Evolutionary conservation across 2,888 invertebrate species (phyloP).

Genomic region (Amiota communis): DNA sequence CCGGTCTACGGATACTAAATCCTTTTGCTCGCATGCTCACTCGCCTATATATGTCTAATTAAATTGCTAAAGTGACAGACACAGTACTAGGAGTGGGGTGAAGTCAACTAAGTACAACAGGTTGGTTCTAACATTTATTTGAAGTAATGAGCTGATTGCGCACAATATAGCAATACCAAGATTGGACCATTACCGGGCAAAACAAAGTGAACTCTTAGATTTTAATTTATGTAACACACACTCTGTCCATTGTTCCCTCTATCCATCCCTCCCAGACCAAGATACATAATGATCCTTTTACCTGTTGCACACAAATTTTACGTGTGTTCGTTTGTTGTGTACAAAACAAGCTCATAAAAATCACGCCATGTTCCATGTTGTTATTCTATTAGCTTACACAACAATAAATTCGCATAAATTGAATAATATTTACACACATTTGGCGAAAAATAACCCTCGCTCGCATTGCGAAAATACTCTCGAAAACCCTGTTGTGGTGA

Average conservation of each 20-base stretch:
- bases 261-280: neutral
- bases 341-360: constrained; percentile 56
- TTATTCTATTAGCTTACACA: neutral
- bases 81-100: neutral
- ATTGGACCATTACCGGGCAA: too few species aligned
- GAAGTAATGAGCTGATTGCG: constrained; percentile 52
- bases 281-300: constrained; percentile 22
- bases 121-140: constrained; percentile 48
- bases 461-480: too few species aligned
- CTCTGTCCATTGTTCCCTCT: too few species aligned
- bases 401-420: constrained; percentile 54
- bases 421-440: constrained; percentile 44
- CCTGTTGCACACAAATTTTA: constrained; percentile 40
- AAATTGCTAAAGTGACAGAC: neutral
- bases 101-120: too few species aligned
- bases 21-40: neutral
- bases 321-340: neutral
- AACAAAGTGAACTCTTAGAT: too few species aligned
- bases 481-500: too few species aligned
- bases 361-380: constrained; percentile 24
- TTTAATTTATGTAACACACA: too few species aligned
- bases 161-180: neutral
- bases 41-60: neutral
- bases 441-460: constrained; percentile 36
- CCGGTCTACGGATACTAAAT: constrained; percentile 27